Evolutionary conservation across 2,888 invertebrate genomes (phyloP).

Genomic region (Thumatha senex): DNA sequence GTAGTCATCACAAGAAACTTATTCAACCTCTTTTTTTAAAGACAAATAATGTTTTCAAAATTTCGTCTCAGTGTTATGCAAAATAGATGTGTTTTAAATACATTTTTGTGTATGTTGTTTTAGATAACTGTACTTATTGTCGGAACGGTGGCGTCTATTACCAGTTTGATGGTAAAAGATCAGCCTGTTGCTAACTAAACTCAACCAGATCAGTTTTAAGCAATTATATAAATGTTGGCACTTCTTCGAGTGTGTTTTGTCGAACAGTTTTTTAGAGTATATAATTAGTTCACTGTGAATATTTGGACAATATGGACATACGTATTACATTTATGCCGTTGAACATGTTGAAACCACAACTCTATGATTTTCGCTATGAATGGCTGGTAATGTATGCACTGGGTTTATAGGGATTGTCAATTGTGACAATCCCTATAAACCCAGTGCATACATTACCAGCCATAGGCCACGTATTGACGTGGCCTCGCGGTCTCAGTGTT

Average conservation of each 20-base stretch:
- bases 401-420: too few relatives aligned
- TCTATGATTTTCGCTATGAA: too few relatives aligned
- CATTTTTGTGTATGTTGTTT: slow-evolving; percentile 15
- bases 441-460: too few relatives aligned
- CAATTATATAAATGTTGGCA: neutral
- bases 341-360: too few relatives aligned
- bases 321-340: too few relatives aligned
- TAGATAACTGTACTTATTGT: slow-evolving; percentile 25
- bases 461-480: too few relatives aligned
- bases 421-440: too few relatives aligned
- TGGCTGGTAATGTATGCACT: too few relatives aligned
- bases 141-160: slow-evolving; percentile 20
- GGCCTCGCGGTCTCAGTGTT: too few relatives aligned
- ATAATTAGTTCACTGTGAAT: too few relatives aligned
- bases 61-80: slow-evolving; percentile 30
- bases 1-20: slow-evolving; percentile 21
- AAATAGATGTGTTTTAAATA: slow-evolving; percentile 24
- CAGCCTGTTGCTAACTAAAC: slow-evolving; percentile 12
- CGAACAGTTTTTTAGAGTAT: neutral
- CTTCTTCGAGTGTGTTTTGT: neutral
- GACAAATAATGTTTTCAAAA: slow-evolving; percentile 22
- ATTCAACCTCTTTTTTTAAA: slow-evolving; percentile 23
- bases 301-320: too few relatives aligned
- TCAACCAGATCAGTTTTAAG: slow-evolving; percentile 20
- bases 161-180: slow-evolving; percentile 22